Percentiles rank a stretch among this genome's conserved stretches.
These are phyloP conservation scores for Alloscopus bannaensis DNA, from an alignment of 2,888 invertebrate species.

Conservation along the genomic window DNA sequence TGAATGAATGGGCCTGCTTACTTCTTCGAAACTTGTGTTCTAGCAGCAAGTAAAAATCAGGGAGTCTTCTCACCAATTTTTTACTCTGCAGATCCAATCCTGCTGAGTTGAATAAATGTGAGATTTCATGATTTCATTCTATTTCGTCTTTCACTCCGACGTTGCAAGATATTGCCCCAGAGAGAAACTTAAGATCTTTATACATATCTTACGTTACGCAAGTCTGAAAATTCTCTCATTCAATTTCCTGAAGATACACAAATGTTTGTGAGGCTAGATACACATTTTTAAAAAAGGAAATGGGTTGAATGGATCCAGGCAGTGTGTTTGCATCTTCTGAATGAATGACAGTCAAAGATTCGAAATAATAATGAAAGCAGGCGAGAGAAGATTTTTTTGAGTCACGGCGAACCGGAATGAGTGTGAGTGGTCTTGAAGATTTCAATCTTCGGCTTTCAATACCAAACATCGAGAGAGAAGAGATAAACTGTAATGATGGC, in stretches of 20 bases:
- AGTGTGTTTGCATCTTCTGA: neutral
- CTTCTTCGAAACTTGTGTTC: too few species aligned
- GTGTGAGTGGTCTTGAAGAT: slow-evolving; percentile 50
- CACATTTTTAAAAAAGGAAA: too few species aligned
- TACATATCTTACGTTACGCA: slow-evolving; percentile 1
- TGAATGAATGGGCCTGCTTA: slow-evolving; percentile 29
- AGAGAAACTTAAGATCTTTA: slow-evolving; percentile 21
- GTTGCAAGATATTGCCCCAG: too few species aligned
- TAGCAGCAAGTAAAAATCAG: too few species aligned
- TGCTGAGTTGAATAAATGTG: slow-evolving; percentile 33
- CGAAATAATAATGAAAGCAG: slow-evolving; percentile 2
- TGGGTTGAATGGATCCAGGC: slow-evolving; percentile 8
- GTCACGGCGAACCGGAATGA: too few species aligned
- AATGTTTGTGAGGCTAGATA: neutral
- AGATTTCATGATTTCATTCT: neutral
- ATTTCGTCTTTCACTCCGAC: too few species aligned
- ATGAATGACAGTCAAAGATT: neutral
- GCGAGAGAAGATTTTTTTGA: too few species aligned
- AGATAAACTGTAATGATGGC: slow-evolving; percentile 10
- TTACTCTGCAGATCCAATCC: slow-evolving; percentile 15
- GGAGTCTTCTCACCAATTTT: too few species aligned
- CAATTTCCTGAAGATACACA: neutral
- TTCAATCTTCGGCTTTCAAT: slow-evolving; percentile 51
- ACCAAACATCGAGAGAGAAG: slow-evolving; percentile 16
- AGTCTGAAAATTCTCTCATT: too few species aligned